A percentile compares a stretch with the other conserved stretches of the same genome.
Evolutionary conservation across 2,113 vertebrate genomes (phyloP).

Genomic region (Chloroceryle aenea): DNA sequence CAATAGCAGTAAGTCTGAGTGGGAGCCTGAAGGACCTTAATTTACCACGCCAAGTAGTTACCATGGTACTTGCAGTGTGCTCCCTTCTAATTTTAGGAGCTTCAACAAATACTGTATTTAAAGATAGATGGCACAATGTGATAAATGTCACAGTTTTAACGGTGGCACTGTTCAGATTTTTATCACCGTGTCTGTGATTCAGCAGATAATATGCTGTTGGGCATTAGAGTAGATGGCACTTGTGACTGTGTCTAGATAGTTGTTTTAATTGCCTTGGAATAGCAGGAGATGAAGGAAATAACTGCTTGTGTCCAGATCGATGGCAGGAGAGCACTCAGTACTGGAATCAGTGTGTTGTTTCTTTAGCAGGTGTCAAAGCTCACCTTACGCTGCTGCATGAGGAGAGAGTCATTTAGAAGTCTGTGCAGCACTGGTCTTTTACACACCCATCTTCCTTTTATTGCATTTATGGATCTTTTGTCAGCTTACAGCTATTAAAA

Average conservation of each 20-base stretch:
- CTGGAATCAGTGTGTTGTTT: not conserved
- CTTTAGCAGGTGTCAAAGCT: not conserved
- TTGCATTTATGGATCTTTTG: not conserved
- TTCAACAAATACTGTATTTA: slow-evolving; percentile 42
- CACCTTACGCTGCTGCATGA: not conserved
- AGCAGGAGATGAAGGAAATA: not conserved
- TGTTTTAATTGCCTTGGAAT: not conserved
- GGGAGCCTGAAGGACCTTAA: slow-evolving; percentile 36
- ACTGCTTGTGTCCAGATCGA: not conserved
- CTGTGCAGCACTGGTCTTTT: not conserved
- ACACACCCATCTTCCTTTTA: not conserved
- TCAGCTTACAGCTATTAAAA: not conserved
- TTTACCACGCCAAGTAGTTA: slow-evolving; percentile 54
- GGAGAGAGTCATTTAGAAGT: not conserved
- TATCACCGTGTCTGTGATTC: not conserved
- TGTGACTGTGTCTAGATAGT: not conserved
- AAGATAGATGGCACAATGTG: slow-evolving; percentile 29
- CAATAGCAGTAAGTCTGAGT: slow-evolving; percentile 35
- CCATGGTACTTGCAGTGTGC: slow-evolving; percentile 60
- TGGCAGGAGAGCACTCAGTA: not conserved
- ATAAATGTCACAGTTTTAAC: slow-evolving; percentile 42
- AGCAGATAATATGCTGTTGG: slow-evolving; percentile 7
- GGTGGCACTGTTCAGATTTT: not conserved
- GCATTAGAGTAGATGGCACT: not conserved
- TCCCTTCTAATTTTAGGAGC: slow-evolving; percentile 59